A percentile compares a stretch with the other conserved stretches of the same genome.
Evolutionary conservation across 2,888 invertebrate genomes (phyloP).

Genomic region (Phoenoteleia sp.): DNA sequence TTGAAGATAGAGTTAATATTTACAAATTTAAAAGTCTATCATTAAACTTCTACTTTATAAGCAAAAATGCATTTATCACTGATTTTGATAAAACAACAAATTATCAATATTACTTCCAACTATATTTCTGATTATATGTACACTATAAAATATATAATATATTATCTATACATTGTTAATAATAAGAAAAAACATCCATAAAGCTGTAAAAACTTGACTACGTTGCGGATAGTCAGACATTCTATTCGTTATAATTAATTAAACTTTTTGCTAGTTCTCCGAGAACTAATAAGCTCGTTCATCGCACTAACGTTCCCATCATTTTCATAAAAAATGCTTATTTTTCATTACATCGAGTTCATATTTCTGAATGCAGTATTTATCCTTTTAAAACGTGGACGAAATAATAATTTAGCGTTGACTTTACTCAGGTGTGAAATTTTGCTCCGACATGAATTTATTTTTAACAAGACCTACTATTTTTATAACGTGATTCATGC

Average conservation of each 20-base stretch:
- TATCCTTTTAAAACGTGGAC: conserved; percentile 6
- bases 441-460: conserved; percentile 7
- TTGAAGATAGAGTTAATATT: too few species aligned
- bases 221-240: background rate
- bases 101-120: too few species aligned
- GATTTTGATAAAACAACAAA: too few species aligned
- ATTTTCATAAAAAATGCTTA: background rate
- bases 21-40: too few species aligned
- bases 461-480: background rate
- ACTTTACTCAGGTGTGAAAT: background rate
- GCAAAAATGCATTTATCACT: too few species aligned
- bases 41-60: too few species aligned
- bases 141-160: too few species aligned
- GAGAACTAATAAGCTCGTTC: background rate
- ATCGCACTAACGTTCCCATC: background rate
- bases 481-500: conserved; percentile 2
- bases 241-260: background rate
- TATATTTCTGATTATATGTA: too few species aligned
- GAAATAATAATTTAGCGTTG: conserved; percentile 3
- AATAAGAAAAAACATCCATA: too few species aligned
- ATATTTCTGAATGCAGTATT: background rate
- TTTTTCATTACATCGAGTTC: conserved; percentile 2
- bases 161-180: too few species aligned
- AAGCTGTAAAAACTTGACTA: background rate
- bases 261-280: background rate